phyloP scores from a whole-genome alignment of 1,140 invertebrate species.

The Drosophila nigrodunni region DNA sequence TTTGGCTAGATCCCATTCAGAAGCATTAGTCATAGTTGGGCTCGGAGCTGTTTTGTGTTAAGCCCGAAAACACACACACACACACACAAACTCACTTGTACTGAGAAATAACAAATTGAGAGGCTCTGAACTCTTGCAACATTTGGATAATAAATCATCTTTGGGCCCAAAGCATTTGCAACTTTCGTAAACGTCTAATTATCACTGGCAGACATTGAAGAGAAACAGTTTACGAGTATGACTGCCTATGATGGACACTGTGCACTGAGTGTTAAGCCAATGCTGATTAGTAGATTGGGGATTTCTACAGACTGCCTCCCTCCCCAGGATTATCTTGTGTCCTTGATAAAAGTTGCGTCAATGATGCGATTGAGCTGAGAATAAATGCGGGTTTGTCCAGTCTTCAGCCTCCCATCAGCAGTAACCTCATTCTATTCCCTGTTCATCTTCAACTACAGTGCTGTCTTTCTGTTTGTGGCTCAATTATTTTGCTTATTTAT shows the following conservation, averaged over 20 bases:
- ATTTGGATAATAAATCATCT: constrained; percentile 73
- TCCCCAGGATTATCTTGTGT: constrained; percentile 58
- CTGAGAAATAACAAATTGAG: constrained; percentile 63
- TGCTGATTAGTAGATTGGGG: constrained; percentile 11
- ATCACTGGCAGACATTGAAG: constrained; percentile 33
- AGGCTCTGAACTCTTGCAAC: constrained; percentile 47
- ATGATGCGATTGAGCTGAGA: constrained; percentile 12
- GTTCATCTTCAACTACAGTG: too few relatives aligned
- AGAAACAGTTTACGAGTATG: constrained; percentile 31
- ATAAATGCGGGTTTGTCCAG: neutral
- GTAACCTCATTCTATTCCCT: too few relatives aligned
- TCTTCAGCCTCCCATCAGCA: neutral
- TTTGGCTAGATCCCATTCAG: constrained; percentile 17
- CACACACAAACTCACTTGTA: neutral
- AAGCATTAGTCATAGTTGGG: constrained; percentile 30
- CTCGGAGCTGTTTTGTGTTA: constrained; percentile 16
- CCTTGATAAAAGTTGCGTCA: constrained; percentile 54
- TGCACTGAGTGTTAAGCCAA: constrained; percentile 1
- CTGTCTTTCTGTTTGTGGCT: constrained; percentile 14
- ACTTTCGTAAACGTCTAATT: constrained; percentile 64
- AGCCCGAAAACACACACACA: neutral
- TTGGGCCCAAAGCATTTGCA: constrained; percentile 37
- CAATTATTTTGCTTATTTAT: constrained; percentile 76
- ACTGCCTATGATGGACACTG: neutral
- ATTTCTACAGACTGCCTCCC: neutral